phyloP scores from a whole-genome alignment of 2,888 invertebrate genomes.

The Bombylius discolor region DNA sequence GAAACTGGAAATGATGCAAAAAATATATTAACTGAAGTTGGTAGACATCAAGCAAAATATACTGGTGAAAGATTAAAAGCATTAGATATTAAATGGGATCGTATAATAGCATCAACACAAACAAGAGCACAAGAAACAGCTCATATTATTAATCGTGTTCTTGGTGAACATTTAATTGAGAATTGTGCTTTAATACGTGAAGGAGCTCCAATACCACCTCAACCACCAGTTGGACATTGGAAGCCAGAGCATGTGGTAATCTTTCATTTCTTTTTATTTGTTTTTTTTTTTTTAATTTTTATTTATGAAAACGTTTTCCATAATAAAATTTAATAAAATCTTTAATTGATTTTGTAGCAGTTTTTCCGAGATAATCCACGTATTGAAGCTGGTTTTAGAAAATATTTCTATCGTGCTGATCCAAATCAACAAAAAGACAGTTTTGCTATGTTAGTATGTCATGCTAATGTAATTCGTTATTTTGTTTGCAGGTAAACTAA shows the following conservation, averaged over 20 bases:
- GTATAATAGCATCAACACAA: slow-evolving; percentile 82
- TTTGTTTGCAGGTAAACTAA: slow-evolving; percentile 65
- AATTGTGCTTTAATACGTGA: slow-evolving; percentile 71
- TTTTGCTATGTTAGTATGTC: slow-evolving; percentile 87
- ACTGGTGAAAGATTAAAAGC: slow-evolving; percentile 73
- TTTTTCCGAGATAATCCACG: slow-evolving; percentile 85
- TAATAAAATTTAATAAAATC: background rate
- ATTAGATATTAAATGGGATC: slow-evolving; percentile 64
- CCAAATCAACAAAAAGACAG: slow-evolving; percentile 66
- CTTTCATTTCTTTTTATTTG: background rate
- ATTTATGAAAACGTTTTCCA: background rate
- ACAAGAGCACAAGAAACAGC: slow-evolving; percentile 86
- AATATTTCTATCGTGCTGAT: slow-evolving; percentile 82
- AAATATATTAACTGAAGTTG: slow-evolving; percentile 65
- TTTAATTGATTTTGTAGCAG: slow-evolving; percentile 46
- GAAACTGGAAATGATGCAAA: slow-evolving; percentile 60
- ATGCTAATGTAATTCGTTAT: slow-evolving; percentile 95
- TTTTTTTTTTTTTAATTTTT: background rate
- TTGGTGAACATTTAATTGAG: slow-evolving; percentile 47
- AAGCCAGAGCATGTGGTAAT: slow-evolving; percentile 61
- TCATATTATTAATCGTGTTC: slow-evolving; percentile 57
- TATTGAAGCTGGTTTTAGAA: slow-evolving; percentile 90
- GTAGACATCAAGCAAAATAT: slow-evolving; percentile 67
- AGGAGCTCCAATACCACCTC: slow-evolving; percentile 89
- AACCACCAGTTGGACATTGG: slow-evolving; percentile 83